Base-by-base conservation (phyloP, 2,113 vertebrate genomes). In the Paralichthys olivaceus region DNA sequence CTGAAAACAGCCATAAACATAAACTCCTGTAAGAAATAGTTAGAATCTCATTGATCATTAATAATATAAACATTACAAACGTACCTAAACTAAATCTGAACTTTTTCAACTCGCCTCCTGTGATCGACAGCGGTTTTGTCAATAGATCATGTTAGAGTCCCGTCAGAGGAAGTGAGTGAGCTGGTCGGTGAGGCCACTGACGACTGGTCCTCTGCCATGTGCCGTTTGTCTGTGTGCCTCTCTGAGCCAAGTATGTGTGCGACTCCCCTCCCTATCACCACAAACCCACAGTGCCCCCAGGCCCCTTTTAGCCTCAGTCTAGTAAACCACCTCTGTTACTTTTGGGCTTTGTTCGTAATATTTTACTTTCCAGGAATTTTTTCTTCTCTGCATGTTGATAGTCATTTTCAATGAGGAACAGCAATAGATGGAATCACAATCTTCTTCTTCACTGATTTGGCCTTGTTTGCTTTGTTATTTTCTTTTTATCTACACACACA, bases 281-380 rank as follows among this genome's bases (percentile, higher is more conserved):
- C 85, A 86, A 87, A 91, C 78, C 90, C 89, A 88, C 85, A 78
- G 81, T 87, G 65, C 81, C 89, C 84, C 60, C 78, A 79, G 89
- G 87, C 75, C 85, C 81, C 62, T 72, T 88, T 69, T 72, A 12
- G 62, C 85, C 80, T 85, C 85, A 67, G 75, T 87, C 83, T 89
- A 79, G 80, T 83, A 81, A 89, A 91, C 84, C 81, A 87, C 90
- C 81, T 81, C 79, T 88, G 87, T 83, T 87, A 83, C 73, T 85
- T 81, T 80, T 72, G 78, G 80, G 86, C 86, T 90, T 91, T 93
- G 80, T 87, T 86, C 79, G 66, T 85, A 81, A 90, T 89, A 89
- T 89, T 40, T 85, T 45, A 69, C 78, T 91, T 84, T 89, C 75
- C 76, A 92, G 84, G 83, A 89, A 91, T 80, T 83, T 66, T 56